Base-by-base conservation (phyloP, 1,140 invertebrate species). In the Bilobella aurantiaca region DNA sequence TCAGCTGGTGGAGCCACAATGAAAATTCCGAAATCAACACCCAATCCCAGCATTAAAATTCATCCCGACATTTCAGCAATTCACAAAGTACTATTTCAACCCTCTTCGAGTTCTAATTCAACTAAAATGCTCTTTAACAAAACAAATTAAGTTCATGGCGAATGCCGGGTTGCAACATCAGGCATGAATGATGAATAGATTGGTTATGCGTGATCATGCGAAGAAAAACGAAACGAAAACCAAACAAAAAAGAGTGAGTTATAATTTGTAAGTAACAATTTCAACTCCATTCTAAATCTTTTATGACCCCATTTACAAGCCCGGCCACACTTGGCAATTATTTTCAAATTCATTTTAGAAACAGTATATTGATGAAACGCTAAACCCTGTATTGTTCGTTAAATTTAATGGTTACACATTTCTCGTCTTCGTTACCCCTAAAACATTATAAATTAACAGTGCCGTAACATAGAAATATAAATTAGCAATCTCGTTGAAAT, bases 51-150 rank as follows among this genome's bases (percentile, higher is more conserved):
- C 2, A 57, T 69, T 2, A 72, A 72, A 62, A 72, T 74, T 42
- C 64, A 69, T 28, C 73, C 73, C 12, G 73, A 74, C 58, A 69
- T 74, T 23, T 64, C 66, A 25, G 71, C 73, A 27, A 74, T 74
- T 57, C 73, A 74, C 63, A 73, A 73, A 69, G 73, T 73, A 16
- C 64, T 74, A 23, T 74, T 74, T 58, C 71, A 73, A 58, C 72
- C 70, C 23, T 62, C 49, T n/a, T 58, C 49, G 12, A 69, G 64
- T 21, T 67, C 71, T 29, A 73, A 63, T 56, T 64, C 66, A 23
- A 69, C 70, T 16, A 32, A 65, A 49, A 68, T 69, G 29, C 49
- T 72, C 29, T 72, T 72, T 57, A 72, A 69, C 49, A 53, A 53
- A 42, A n/a, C 8, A n/a, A 42, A 42, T 42, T 42, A n/a, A 42